These are phyloP conservation scores for Oligia fasciuncula DNA, from an alignment of 2,888 invertebrate genomes.

Conservation along the genomic window DNA sequence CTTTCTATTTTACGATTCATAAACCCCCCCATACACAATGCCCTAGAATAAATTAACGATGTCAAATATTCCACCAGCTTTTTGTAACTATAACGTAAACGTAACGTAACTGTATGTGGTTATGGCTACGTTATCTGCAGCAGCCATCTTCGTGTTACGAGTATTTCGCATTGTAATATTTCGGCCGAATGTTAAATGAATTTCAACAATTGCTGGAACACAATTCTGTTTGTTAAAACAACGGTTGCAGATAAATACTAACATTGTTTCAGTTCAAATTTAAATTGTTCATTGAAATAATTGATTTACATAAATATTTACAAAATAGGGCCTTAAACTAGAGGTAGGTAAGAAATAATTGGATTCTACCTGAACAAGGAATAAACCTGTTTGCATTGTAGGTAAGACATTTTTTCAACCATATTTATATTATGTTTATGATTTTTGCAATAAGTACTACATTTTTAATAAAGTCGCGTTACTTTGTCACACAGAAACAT, in stretches of 20 bases:
- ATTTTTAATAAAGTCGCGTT: too few relatives aligned
- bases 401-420: too few relatives aligned
- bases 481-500: too few relatives aligned
- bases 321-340: too few relatives aligned
- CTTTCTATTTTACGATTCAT: conserved; percentile 53
- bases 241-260: conserved; percentile 34
- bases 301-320: too few relatives aligned
- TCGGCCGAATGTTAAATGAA: conserved; percentile 41
- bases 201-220: conserved; percentile 39
- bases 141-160: conserved; percentile 39
- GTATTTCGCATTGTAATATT: conserved; percentile 35
- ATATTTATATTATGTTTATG: too few relatives aligned
- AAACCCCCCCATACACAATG: conserved; percentile 29
- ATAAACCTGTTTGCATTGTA: too few relatives aligned
- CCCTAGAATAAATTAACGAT: conserved; percentile 48
- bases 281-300: too few relatives aligned
- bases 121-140: conserved; percentile 36
- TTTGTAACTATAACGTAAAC: conserved; percentile 32
- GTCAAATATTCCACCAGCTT: conserved; percentile 42
- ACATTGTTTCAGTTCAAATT: conserved; percentile 36
- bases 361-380: too few relatives aligned
- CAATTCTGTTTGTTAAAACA: conserved; percentile 37
- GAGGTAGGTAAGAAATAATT: too few relatives aligned
- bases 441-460: too few relatives aligned
- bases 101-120: not conserved